Percentiles rank a stretch among this genome's conserved stretches.
Evolutionary conservation across 2,797 vertebrate genomes (phyloP).

Genomic region (Propithecus perrieri): DNA sequence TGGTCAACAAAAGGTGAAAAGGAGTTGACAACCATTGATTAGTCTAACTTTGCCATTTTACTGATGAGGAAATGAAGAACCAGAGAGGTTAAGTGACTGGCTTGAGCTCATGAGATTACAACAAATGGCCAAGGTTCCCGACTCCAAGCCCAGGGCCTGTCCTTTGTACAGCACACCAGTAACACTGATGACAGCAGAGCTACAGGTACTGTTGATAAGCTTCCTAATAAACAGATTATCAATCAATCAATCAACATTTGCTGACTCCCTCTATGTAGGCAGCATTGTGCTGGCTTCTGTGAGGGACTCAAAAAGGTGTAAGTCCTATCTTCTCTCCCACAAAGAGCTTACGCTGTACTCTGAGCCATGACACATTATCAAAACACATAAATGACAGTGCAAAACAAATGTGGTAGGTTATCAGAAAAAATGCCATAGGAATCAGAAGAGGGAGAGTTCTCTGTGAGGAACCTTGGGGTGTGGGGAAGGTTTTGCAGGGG

Average conservation of each 20-base stretch:
- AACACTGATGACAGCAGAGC: neutral
- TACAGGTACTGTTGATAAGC: neutral
- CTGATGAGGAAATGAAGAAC: neutral
- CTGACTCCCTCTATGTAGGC: neutral
- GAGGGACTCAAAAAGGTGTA: neutral
- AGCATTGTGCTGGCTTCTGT: neutral
- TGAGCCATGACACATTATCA: neutral
- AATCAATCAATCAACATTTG: neutral
- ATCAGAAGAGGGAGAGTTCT: neutral
- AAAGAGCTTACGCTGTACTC: neutral
- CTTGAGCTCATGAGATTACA: neutral
- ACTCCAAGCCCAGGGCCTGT: neutral
- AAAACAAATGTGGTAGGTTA: neutral
- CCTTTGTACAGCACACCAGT: neutral
- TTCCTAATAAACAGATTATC: neutral
- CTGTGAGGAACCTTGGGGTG: neutral
- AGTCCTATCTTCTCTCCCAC: neutral
- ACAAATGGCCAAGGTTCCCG: neutral
- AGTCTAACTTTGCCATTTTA: neutral
- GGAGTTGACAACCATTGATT: neutral
- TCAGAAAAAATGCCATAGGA: rapidly evolving
- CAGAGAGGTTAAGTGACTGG: neutral
- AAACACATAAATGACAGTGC: neutral
- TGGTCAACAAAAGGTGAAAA: neutral
- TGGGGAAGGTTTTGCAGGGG: neutral